These are phyloP conservation scores for Anthonomus grandis DNA, from an alignment of 1,140 invertebrate species.

Conservation along the genomic window DNA sequence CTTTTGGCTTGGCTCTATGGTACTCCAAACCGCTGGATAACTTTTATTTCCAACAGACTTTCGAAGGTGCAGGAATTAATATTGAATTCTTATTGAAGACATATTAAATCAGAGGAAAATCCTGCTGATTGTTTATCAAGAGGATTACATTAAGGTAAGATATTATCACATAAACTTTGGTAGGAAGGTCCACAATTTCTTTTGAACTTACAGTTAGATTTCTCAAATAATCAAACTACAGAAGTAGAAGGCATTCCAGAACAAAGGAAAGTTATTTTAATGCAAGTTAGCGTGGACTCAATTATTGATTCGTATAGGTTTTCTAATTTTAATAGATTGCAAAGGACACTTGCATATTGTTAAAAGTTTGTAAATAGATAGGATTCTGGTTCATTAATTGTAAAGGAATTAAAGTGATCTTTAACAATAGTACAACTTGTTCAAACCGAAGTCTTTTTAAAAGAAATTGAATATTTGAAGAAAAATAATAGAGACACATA, in stretches of 20 bases:
- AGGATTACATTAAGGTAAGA: not conserved
- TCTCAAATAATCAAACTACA: not conserved
- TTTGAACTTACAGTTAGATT: not conserved
- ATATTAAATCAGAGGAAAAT: conserved; percentile 7
- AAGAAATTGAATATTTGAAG: not conserved
- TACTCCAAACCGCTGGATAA: not conserved
- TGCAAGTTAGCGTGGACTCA: not conserved
- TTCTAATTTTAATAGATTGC: conserved; percentile 2
- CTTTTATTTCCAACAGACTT: not conserved
- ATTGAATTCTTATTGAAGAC: not conserved
- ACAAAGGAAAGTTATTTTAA: not conserved
- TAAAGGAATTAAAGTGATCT: not conserved
- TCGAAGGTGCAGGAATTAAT: not conserved
- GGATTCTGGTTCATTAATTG: not conserved
- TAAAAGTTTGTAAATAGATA: not conserved
- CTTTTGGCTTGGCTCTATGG: too few relatives aligned
- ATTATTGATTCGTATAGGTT: not conserved
- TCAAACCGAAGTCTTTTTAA: not conserved
- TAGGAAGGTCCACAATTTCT: not conserved
- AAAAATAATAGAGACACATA: not conserved
- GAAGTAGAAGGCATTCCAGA: not conserved
- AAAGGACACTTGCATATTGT: conserved; percentile 2
- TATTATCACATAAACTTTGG: conserved; percentile 1
- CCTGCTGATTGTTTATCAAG: not conserved
- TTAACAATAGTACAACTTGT: not conserved